Conservation (phyloP, 2,113 vertebrate genomes). For the Rostratula benghalensis region DNA sequence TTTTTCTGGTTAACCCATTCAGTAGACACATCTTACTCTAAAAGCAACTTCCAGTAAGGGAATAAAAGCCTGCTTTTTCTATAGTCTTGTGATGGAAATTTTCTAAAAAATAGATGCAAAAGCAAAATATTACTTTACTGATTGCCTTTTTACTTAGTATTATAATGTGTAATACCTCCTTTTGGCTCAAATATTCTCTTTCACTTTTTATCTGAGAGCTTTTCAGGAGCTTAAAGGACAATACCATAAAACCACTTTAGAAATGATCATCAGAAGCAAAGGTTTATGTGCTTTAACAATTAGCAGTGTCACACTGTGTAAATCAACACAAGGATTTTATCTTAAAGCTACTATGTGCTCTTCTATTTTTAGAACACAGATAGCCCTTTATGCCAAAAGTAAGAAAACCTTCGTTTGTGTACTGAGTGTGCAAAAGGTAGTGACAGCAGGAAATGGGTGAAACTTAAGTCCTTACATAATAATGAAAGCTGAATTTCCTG, state of each 20-base stretch:
- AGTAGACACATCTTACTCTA: conserved; percentile 43
- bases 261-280: not conserved
- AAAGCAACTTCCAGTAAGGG: conserved; percentile 48
- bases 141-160: conserved; percentile 39
- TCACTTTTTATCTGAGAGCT: not conserved
- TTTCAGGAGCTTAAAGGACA: not conserved
- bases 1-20: conserved; percentile 67
- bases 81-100: conserved; percentile 48
- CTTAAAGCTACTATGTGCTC: not conserved
- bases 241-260: not conserved
- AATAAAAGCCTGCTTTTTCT: conserved; percentile 47
- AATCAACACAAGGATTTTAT: not conserved
- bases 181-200: conserved; percentile 34
- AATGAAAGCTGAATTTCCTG: not conserved
- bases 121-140: conserved; percentile 39
- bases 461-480: not conserved
- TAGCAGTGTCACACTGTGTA: not conserved
- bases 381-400: not conserved
- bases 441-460: not conserved
- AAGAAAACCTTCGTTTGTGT: not conserved
- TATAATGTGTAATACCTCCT: conserved; percentile 17
- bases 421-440: not conserved
- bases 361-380: not conserved
- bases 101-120: conserved; percentile 55
- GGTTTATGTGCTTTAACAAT: not conserved